Evolutionary conservation across 1,140 invertebrate genomes (phyloP).

Genomic region (Hylaeus volcanicus): DNA sequence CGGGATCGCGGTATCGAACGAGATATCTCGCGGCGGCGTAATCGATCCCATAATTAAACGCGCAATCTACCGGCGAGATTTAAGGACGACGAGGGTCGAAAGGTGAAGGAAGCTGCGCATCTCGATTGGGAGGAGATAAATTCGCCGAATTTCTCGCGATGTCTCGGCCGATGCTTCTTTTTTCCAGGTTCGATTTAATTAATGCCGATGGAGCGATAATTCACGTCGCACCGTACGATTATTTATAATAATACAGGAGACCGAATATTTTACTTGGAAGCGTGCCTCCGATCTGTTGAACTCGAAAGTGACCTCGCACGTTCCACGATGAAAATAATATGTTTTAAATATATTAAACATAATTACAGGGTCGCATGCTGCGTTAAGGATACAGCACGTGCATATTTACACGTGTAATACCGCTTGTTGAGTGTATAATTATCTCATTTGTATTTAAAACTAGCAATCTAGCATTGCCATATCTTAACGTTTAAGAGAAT

Average conservation of each 20-base stretch:
- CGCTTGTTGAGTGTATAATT: too few relatives aligned
- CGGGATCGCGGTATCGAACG: conserved; percentile 11
- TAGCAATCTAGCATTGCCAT: too few relatives aligned
- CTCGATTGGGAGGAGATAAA: conserved; percentile 24
- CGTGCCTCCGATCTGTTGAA: too few relatives aligned
- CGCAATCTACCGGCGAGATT: conserved; percentile 40
- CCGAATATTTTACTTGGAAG: too few relatives aligned
- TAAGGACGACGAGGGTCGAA: conserved; percentile 17
- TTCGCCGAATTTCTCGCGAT: conserved; percentile 9
- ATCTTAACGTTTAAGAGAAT: too few relatives aligned
- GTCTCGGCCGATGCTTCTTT: not conserved
- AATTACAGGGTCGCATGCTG: too few relatives aligned
- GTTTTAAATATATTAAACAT: too few relatives aligned
- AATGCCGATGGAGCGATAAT: not conserved
- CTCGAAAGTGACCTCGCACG: too few relatives aligned
- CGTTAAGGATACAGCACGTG: too few relatives aligned
- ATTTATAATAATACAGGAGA: not conserved
- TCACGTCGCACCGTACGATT: not conserved
- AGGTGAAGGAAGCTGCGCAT: conserved; percentile 21
- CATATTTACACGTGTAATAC: too few relatives aligned
- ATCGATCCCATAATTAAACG: conserved; percentile 53
- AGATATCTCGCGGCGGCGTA: conserved; percentile 32
- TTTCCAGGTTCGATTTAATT: conserved; percentile 9
- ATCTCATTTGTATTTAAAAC: too few relatives aligned
- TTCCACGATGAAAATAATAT: too few relatives aligned